A percentile compares a stretch with the other conserved stretches of the same genome.
phyloP scores from a whole-genome alignment of 2,888 invertebrate species.

The Elysia crispata region DNA sequence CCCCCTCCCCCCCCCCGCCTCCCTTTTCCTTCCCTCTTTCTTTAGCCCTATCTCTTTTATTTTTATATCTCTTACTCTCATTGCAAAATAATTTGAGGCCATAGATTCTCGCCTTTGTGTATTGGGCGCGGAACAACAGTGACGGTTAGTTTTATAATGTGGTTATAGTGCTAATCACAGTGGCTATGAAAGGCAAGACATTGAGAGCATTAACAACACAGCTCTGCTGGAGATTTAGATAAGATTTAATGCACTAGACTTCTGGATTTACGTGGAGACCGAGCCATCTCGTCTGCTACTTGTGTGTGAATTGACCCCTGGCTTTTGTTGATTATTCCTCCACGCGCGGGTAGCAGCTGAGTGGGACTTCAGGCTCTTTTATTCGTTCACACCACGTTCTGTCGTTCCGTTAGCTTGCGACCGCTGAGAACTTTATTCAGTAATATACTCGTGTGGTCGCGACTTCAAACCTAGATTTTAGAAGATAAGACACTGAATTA shows the following conservation, averaged over 20 bases:
- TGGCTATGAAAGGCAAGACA: too few relatives aligned
- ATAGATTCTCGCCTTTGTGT: slow-evolving; percentile 42
- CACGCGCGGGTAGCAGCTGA: neutral
- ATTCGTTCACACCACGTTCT: neutral
- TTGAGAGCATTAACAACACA: too few relatives aligned
- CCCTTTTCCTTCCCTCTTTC: neutral
- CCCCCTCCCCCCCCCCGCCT: neutral
- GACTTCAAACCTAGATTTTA: too few relatives aligned
- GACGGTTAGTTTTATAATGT: slow-evolving; percentile 3
- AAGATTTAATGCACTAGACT: too few relatives aligned
- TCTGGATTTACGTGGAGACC: too few relatives aligned
- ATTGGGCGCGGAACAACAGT: too few relatives aligned
- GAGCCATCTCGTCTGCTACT: too few relatives aligned
- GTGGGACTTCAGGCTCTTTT: neutral
- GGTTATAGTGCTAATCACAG: neutral
- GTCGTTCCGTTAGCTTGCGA: too few relatives aligned
- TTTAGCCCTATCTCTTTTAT: neutral
- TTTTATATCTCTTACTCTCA: neutral
- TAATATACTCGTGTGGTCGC: too few relatives aligned
- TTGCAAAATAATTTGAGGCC: slow-evolving; percentile 9
- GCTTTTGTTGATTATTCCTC: neutral
- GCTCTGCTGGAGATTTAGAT: too few relatives aligned
- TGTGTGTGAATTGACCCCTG: neutral
- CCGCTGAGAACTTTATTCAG: too few relatives aligned
- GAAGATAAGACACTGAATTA: too few relatives aligned